Conservation (phyloP, 2,888 invertebrate genomes). For the Helleia helle region DNA sequence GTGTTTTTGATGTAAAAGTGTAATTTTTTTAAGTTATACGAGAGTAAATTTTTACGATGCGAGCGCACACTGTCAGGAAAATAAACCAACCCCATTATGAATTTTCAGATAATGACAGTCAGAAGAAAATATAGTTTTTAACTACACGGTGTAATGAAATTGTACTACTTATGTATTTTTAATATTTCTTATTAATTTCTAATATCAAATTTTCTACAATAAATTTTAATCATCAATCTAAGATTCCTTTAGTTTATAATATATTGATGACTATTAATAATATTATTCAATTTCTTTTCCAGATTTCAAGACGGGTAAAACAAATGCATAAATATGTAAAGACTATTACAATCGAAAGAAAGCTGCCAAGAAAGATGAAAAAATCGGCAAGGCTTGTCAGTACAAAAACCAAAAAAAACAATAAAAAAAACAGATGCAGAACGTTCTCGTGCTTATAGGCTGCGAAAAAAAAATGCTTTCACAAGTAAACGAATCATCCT, state of each 20-base stretch:
- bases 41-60: no score
- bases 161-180: no score
- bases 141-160: no score
- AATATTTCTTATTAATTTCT: not conserved
- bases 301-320: constrained; percentile 19
- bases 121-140: no score
- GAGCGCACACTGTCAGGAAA: no score
- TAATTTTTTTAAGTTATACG: no score
- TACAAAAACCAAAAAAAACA: constrained; percentile 17
- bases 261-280: no score
- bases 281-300: constrained; percentile 19
- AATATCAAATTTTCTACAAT: no score
- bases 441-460: constrained; percentile 18
- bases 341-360: constrained; percentile 17
- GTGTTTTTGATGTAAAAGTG: no score
- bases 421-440: constrained; percentile 18
- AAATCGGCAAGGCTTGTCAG: constrained; percentile 18
- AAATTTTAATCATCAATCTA: constrained; percentile 6
- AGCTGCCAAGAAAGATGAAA: constrained; percentile 20
- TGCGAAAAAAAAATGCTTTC: constrained; percentile 19
- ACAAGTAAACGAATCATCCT: constrained; percentile 18
- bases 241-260: constrained; percentile 14
- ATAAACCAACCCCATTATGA: no score
- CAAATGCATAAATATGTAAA: constrained; percentile 17
- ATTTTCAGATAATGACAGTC: no score